Base-by-base conservation (phyloP, 2,888 invertebrate species). In the Protodeltote pygarga region DNA sequence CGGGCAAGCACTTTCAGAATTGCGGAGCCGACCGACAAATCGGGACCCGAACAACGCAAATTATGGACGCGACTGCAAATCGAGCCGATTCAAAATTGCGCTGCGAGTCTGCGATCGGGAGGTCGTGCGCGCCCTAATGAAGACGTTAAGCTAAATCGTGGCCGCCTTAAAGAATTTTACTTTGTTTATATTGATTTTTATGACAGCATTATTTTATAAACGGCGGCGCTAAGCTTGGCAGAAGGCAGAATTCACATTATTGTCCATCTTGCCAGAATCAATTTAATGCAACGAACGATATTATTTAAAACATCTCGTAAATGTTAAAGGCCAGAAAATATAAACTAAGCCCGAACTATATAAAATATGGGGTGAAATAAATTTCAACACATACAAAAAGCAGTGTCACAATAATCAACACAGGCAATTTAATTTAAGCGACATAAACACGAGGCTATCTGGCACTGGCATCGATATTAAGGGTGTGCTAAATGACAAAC, bases 401-500 rank as follows among this genome's bases (percentile, higher is more conserved):
- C 79, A 67, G 64, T 83, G 88, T 87, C 86, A 85, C 79, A 83
- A 87, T 84, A 87, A 89, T 87, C 86, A 88, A 85, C 85, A 78
- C 80, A 73, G 76, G 87, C 83, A 83, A 89, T 89, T 90, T 88
- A 88, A 89, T 88, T 86, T 81, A 85, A 87, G 83, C 81, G 89
- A 91, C 89, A 85, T 89, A 87, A 89, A 88, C 89, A 87, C 82
- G 81, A 64, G 68, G 77, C 77, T 87, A 89, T 90, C 89, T 88
- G 83, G 80, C 82, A 72, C 80, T 75, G 80, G 80, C 85, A 89
- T 91, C 89, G 89, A 89, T 89, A 85, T 84, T 84, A 87, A 90
- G 85, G 87, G 83, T 77, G 87, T 82, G 85, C 77, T 87, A 87
- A 89, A 90, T 89, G 90, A 91, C 88, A 89, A 89, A 91, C 81